phyloP scores from a whole-genome alignment of 2,888 invertebrate species.

The Smittia aterrima region DNA sequence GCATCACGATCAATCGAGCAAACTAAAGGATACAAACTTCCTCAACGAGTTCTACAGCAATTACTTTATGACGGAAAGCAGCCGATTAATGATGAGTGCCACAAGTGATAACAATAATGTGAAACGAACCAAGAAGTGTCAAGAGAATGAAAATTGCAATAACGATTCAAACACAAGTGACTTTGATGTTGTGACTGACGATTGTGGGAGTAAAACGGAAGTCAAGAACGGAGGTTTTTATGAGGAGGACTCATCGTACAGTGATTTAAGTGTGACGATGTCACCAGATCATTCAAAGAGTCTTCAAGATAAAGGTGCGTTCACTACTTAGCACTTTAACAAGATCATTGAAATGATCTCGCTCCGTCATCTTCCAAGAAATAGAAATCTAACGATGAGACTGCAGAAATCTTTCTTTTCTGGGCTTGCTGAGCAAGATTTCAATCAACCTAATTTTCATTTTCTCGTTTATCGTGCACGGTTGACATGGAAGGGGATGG shows the following conservation, averaged over 20 bases:
- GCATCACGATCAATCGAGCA: background rate
- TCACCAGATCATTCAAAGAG: slow-evolving; percentile 46
- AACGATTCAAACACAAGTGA: slow-evolving; percentile 30
- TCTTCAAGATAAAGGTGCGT: slow-evolving; percentile 38
- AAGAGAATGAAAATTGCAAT: slow-evolving; percentile 20
- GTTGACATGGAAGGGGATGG: slow-evolving; percentile 40
- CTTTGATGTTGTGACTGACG: slow-evolving; percentile 45
- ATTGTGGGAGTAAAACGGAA: slow-evolving; percentile 46
- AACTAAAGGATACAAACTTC: slow-evolving; percentile 32
- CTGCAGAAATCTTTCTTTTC: slow-evolving; percentile 2
- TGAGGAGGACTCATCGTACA: slow-evolving; percentile 50
- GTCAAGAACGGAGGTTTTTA: slow-evolving; percentile 42
- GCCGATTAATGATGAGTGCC: slow-evolving; percentile 24
- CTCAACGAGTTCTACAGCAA: slow-evolving; percentile 39
- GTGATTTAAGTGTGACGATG: slow-evolving; percentile 54
- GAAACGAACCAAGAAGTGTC: slow-evolving; percentile 22
- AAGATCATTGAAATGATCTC: background rate
- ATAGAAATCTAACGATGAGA: background rate
- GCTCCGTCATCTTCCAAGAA: background rate
- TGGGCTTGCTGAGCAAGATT: slow-evolving; percentile 36
- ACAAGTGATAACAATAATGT: slow-evolving; percentile 28
- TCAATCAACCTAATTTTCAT: slow-evolving; percentile 31
- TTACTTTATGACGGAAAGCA: slow-evolving; percentile 39
- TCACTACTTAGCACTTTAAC: background rate
- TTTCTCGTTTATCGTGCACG: background rate